Evolutionary conservation across 2,888 invertebrate genomes (phyloP).

Genomic region (Patella caerulea): DNA sequence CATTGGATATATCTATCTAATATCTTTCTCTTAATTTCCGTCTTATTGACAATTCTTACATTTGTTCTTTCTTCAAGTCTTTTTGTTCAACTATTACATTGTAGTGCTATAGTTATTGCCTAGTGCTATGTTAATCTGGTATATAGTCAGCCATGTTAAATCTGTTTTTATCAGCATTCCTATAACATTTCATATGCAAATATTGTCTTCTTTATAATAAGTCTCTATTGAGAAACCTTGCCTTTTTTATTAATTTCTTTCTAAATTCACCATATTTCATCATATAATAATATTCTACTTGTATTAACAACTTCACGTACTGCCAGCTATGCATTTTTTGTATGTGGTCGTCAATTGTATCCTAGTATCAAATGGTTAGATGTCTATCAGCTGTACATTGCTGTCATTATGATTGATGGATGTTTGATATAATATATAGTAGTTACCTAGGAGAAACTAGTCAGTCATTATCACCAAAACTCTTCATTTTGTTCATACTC

Average conservation of each 20-base stretch:
- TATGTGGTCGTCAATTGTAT: too few species aligned
- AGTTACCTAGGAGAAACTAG: too few species aligned
- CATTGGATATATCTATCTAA: not conserved
- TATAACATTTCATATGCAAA: conserved; percentile 6
- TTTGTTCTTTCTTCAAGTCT: not conserved
- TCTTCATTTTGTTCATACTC: too few species aligned
- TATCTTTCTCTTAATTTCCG: not conserved
- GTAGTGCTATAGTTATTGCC: conserved; percentile 6
- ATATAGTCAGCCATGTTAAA: too few species aligned
- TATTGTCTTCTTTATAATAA: conserved; percentile 4
- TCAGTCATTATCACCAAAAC: too few species aligned
- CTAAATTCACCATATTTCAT: too few species aligned
- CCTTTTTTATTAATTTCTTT: not conserved
- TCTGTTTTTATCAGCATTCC: conserved; percentile 8
- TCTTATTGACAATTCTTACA: not conserved
- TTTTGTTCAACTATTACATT: not conserved
- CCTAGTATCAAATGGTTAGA: too few species aligned
- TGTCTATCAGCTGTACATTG: too few species aligned
- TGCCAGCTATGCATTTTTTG: conserved; percentile 10
- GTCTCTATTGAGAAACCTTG: not conserved
- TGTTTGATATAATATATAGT: too few species aligned
- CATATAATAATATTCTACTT: too few species aligned
- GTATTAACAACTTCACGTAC: not conserved
- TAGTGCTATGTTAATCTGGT: not conserved
- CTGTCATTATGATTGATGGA: too few species aligned